Conservation (phyloP, 2,888 invertebrate genomes). For the Tricholauxania praeusta region DNA sequence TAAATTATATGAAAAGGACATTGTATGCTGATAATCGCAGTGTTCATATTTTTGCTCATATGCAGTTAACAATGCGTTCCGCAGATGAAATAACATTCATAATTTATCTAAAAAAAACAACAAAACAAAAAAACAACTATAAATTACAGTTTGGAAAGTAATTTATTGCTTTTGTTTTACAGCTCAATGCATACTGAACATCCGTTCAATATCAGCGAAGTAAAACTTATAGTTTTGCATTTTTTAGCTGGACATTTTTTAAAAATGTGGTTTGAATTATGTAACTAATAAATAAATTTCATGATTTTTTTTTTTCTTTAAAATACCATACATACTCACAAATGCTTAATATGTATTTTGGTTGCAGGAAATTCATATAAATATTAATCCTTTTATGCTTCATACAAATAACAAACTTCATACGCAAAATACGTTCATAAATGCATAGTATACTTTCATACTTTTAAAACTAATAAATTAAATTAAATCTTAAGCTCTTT, state of each 20-base stretch:
- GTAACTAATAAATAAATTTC: constrained; percentile 41
- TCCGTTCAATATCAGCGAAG: constrained; percentile 43
- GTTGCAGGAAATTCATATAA: neutral
- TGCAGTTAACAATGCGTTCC: constrained; percentile 16
- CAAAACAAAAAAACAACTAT: neutral
- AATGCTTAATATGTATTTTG: too few species aligned
- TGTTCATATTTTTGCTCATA: neutral
- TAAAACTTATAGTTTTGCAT: neutral
- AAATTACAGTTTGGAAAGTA: constrained; percentile 20
- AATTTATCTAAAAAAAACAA: constrained; percentile 21
- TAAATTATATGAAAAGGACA: too few species aligned
- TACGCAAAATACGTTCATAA: neutral
- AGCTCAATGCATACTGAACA: constrained; percentile 46
- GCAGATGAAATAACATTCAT: constrained; percentile 27
- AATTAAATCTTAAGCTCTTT: constrained; percentile 58
- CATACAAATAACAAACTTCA: neutral
- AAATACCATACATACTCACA: too few species aligned
- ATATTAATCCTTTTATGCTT: constrained; percentile 52
- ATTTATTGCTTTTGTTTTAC: constrained; percentile 43
- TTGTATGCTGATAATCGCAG: too few species aligned
- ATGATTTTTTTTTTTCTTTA: too few species aligned
- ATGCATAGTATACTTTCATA: constrained; percentile 5
- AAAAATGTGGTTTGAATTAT: constrained; percentile 39
- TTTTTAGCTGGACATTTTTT: constrained; percentile 25
- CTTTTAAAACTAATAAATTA: constrained; percentile 58